These are phyloP conservation scores for Eptatretus atami DNA, from an alignment of 2,797 vertebrate genomes.

Conservation along the genomic window DNA sequence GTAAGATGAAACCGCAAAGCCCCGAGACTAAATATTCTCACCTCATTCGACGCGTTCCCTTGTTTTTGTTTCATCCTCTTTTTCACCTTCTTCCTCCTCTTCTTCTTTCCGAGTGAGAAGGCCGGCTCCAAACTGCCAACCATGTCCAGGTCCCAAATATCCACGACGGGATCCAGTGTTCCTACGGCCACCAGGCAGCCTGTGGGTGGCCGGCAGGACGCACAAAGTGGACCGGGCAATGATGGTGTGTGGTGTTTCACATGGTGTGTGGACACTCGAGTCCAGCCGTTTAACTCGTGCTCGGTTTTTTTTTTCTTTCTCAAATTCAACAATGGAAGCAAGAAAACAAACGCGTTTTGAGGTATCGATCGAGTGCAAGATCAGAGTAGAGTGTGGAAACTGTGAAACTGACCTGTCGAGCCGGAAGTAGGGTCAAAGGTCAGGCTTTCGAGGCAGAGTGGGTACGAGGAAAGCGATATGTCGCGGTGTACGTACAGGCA, in stretches of 20 bases:
- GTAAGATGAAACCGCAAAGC: no score
- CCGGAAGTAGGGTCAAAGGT: conserved; percentile 48
- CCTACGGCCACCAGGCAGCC: conserved; percentile 69
- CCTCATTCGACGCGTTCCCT: no score
- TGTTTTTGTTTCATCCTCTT: conserved; percentile 19
- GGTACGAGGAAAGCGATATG: conserved; percentile 63
- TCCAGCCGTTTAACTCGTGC: no score
- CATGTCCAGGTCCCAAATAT: conserved; percentile 81
- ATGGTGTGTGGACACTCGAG: no score
- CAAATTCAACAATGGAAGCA: no score
- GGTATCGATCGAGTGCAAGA: no score
- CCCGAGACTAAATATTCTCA: no score
- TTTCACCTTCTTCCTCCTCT: conserved; percentile 53
- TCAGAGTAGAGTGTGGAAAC: no score
- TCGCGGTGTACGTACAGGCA: conserved; percentile 80
- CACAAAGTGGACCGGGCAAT: no score
- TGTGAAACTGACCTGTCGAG: neutral
- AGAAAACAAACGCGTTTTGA: no score
- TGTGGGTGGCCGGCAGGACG: conserved; percentile 10
- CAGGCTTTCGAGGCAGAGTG: conserved; percentile 62
- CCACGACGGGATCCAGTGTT: conserved; percentile 81
- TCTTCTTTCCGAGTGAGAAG: conserved; percentile 52
- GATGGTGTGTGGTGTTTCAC: no score
- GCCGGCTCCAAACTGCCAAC: conserved; percentile 71
- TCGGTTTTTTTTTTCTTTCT: no score